Conservation (phyloP, 1,140 invertebrate species). For the Bursaphelenchus mucronatus region DNA sequence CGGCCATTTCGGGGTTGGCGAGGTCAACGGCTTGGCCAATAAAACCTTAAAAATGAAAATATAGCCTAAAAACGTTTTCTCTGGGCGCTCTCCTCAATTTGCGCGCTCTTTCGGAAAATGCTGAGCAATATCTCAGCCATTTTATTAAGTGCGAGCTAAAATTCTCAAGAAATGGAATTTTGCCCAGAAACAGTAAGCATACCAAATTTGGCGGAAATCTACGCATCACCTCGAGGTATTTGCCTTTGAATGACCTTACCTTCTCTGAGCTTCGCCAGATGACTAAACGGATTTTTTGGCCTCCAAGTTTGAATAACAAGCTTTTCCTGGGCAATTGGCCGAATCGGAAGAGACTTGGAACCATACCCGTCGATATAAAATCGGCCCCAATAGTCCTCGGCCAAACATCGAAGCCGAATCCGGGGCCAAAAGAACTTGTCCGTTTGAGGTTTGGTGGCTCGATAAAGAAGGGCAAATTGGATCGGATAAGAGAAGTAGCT, state of each 20-base stretch:
- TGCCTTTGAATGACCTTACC: too few species aligned
- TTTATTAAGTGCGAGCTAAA: too few species aligned
- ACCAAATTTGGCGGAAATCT: too few species aligned
- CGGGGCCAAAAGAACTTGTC: conserved; percentile 29
- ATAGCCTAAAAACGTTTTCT: too few species aligned
- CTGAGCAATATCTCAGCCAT: too few species aligned
- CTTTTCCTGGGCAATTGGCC: conserved; percentile 16
- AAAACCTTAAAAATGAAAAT: conserved; percentile 14
- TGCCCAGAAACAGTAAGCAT: too few species aligned
- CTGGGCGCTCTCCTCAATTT: too few species aligned
- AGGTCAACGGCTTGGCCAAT: conserved; percentile 39
- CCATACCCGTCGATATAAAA: conserved; percentile 41
- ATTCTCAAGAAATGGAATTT: too few species aligned
- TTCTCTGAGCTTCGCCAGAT: conserved; percentile 19
- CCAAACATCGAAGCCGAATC: conserved; percentile 31
- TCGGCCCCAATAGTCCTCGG: conserved; percentile 40
- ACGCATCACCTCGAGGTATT: too few species aligned
- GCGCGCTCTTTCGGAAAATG: too few species aligned
- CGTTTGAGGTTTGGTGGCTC: conserved; percentile 12
- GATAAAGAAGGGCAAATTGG: conserved; percentile 25
- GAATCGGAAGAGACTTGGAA: conserved; percentile 21
- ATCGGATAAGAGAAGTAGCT: conserved; percentile 27
- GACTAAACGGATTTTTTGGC: conserved; percentile 31
- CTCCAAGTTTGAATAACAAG: conserved; percentile 29
- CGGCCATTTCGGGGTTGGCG: not conserved